These are phyloP conservation scores for Notolabrus celidotus DNA, from an alignment of 2,797 vertebrate species.

Conservation along the genomic window DNA sequence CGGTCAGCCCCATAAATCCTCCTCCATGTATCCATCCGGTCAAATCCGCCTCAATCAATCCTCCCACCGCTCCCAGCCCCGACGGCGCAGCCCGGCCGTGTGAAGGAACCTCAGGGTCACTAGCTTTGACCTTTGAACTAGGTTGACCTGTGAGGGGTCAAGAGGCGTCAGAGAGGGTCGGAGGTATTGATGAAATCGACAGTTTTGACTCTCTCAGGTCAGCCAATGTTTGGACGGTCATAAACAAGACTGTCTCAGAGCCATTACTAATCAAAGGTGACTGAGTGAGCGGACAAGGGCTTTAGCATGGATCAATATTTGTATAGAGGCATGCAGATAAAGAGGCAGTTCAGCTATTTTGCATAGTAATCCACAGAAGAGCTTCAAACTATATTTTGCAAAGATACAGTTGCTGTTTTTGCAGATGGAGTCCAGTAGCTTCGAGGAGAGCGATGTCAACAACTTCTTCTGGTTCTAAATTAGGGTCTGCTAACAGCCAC, in stretches of 20 bases:
- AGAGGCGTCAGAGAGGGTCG: conserved; percentile 24
- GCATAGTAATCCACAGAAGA: too few relatives aligned
- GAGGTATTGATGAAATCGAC: conserved; percentile 60
- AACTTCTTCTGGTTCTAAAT: too few relatives aligned
- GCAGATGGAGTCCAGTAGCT: too few relatives aligned
- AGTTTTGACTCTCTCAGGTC: conserved; percentile 52
- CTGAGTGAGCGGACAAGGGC: background rate
- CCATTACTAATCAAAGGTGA: conserved; percentile 33
- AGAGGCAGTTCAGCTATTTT: too few relatives aligned
- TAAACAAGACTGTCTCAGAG: conserved; percentile 41
- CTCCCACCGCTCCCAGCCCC: conserved; percentile 43
- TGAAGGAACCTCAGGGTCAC: conserved; percentile 61
- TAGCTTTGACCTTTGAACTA: conserved; percentile 52
- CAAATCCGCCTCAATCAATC: conserved; percentile 63
- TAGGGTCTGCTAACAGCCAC: too few relatives aligned
- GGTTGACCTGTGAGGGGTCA: conserved; percentile 28
- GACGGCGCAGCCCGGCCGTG: background rate
- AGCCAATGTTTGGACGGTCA: conserved; percentile 13
- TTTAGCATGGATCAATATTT: background rate
- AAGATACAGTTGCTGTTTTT: too few relatives aligned
- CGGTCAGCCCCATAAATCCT: conserved; percentile 69
- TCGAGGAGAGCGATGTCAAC: too few relatives aligned
- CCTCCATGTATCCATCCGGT: conserved; percentile 53
- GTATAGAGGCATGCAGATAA: too few relatives aligned
- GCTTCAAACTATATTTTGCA: too few relatives aligned